Base-by-base conservation (phyloP, 2,113 vertebrate species). In the Phocoena phocoena region DNA sequence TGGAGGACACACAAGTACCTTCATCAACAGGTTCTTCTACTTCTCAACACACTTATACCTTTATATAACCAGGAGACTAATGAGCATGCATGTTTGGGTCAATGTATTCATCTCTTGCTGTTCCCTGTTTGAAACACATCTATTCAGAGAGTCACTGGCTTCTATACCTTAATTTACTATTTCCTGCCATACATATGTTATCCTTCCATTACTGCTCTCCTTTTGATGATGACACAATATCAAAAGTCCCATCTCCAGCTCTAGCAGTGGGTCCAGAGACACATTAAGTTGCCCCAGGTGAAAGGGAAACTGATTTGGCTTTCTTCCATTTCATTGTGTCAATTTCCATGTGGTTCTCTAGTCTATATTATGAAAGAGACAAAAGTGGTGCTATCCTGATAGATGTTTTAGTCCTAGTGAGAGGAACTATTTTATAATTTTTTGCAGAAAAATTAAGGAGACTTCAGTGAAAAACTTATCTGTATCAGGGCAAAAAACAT, bases 231-330 rank as follows among this genome's bases (percentile, higher is more conserved):
- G 8, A 41, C 21, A 38, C 6, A 33, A 8, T 9, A 33, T 41
- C 50, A 33, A 26, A 36, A 38, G 28, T 53, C 13, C 50, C 38
- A 10, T 23, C 31, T 33, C n/a, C 33, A 65, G 79, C 53, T 41
- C 26, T 67, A 82, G 60, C 31, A 67, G 31, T 23, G 38, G 38
- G 13, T 13, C 28, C 7, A 23, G 63, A 63, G 13, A 17, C 28
- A 14, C 17, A 21, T 5, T 33, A 55, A 67, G 33, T 2, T 70
- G 44, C 1, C 7, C 12, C 0, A 0, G 6, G 11, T 71, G 65
- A 81, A 76, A 33, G 23, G 38, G 7, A 95, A 89, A 50, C 7
- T 53, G 79, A 85, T 76, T 74, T 26, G 47, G 21, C 15, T 55
- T n/a, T 55, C 79, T 77, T 84, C 23, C 65, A 47, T 53, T 79